Evolutionary conservation across 2,888 invertebrate genomes (phyloP), one percentile per base, ranked within the genome.

Genomic region (Aplocera efformata): DNA sequence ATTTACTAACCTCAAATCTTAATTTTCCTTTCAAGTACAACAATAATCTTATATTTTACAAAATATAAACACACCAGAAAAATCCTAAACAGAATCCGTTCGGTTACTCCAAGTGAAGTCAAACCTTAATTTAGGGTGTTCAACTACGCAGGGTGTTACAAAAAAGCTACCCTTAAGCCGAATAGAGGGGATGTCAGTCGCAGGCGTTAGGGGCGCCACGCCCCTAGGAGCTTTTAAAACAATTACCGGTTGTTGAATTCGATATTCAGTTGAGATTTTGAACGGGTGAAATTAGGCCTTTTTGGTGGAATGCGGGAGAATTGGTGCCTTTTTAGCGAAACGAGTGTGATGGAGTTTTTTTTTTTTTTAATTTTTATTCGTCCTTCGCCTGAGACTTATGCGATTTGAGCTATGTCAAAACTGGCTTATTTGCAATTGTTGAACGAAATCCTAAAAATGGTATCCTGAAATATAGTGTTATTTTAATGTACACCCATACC

Each of bases 121-220:
- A 11, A 11, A 27, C 4, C 13, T 3, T 6, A 5, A 27, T 7
- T 1, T 3, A 27, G 10, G 27, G 27, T 7, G 27, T 10, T 17
- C 29, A 5, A 17, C 5, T 29, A 40, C 40, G 38, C 47, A 57
- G 79, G 77, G 81, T 79, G 81, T 79, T 78, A 79, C 79, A 81
- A 82, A 82, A 82, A 82, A 79, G 69, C 64, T 72, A 72, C 78
- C 78, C 74, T 67, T 59, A 44, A 62, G 73, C 69, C 66, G 13
- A 17, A 17, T 57, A 58, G 60, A 61, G 58, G 75, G 76, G 64
- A 71, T 69, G 80, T 79, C 81, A 80, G 46, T 46, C 46, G 62
- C 80, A 81, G 48, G 72, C 66, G 68, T 54, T 26, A 6, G 56
- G 52, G 63, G 63, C 57, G 60, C 40, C 58, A 56, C 52, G 58